A percentile compares a stretch with the other conserved stretches of the same genome.
phyloP scores from a whole-genome alignment of 2,888 invertebrate genomes.

The Scrobipalpa costella region DNA sequence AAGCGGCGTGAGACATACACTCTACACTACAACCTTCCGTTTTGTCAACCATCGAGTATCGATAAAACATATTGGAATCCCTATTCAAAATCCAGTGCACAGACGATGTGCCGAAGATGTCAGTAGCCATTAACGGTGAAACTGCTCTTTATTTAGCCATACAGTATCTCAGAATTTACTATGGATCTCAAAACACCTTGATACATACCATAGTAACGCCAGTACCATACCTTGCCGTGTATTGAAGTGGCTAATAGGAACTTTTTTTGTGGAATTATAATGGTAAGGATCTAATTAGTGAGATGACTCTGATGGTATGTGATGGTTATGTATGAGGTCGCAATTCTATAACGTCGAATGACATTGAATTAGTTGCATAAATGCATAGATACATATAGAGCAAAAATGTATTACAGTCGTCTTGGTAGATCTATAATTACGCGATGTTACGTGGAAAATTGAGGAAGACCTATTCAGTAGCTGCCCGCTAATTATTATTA shows the following conservation, averaged over 20 bases:
- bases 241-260: slow-evolving; percentile 1
- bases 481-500: not conserved
- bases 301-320: slow-evolving; percentile 7
- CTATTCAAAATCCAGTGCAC: slow-evolving; percentile 53
- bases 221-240: slow-evolving; percentile 9
- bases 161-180: slow-evolving; percentile 35
- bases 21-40: too few species aligned
- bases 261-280: slow-evolving; percentile 13
- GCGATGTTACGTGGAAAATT: not conserved
- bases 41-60: slow-evolving; percentile 41
- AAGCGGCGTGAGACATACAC: too few species aligned
- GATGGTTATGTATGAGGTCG: slow-evolving; percentile 16
- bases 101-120: slow-evolving; percentile 62
- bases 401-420: not conserved
- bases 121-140: slow-evolving; percentile 66
- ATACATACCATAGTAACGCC: slow-evolving; percentile 19
- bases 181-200: slow-evolving; percentile 25
- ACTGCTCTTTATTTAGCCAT: slow-evolving; percentile 64
- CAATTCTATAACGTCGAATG: not conserved
- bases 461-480: not conserved
- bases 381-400: too few species aligned
- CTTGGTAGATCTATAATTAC: not conserved
- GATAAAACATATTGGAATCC: slow-evolving; percentile 32
- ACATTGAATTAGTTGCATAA: slow-evolving; percentile 2
- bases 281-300: slow-evolving; percentile 18